Evolutionary conservation across 2,797 vertebrate genomes (phyloP), one percentile per base, ranked within the genome.

Genomic region (Nannoperca obscura): DNA sequence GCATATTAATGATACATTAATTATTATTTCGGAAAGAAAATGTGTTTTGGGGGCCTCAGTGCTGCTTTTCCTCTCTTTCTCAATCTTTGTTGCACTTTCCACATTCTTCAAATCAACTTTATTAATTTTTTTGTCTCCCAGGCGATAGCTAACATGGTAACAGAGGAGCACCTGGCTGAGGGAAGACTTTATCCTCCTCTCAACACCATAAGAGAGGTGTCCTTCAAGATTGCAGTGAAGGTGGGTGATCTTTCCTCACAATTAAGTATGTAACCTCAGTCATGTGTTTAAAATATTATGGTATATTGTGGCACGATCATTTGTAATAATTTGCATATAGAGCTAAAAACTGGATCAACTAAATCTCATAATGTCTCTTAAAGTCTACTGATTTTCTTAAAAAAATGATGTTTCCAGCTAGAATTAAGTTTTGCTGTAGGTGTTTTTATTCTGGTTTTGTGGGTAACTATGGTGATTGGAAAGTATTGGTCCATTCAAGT

Each of bases 141-240:
- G 98, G 92, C 96, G 4, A 97, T 99, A 65, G 96, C 98, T 78
- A 94, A 94, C 0, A 95, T 98, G 91, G 98, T 99, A 59, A 99
- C 98, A 3, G 97, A 97, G 81, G 95, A 98, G 81, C 58, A 99
- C 84, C 93, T 99, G 86, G 96, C 96, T 0, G 98, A 99, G 87
- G 98, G 98, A 62, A 94, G 98, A 83, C 94, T 99, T 13, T 99
- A 99, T 83, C 98, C 98, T 10, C 98, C 98, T 5, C 95, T 99
- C 74, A 95, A 74, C 80, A 95, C 85, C 90, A 99, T 99, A 74
- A 95, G 97, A 94, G 97, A 99, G 20, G 97, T 99, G 78, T 99
- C 98, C 89, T 95, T 99, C 88, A 99, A 97, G 95, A 99, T 99
- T 0, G 98, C 98, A 20, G 93, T 97, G 67, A 97, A 97, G 95